Percentiles rank a stretch among this genome's conserved stretches.
Conservation (phyloP, 2,888 invertebrate genomes). For the Lithophane semibrunnea region DNA sequence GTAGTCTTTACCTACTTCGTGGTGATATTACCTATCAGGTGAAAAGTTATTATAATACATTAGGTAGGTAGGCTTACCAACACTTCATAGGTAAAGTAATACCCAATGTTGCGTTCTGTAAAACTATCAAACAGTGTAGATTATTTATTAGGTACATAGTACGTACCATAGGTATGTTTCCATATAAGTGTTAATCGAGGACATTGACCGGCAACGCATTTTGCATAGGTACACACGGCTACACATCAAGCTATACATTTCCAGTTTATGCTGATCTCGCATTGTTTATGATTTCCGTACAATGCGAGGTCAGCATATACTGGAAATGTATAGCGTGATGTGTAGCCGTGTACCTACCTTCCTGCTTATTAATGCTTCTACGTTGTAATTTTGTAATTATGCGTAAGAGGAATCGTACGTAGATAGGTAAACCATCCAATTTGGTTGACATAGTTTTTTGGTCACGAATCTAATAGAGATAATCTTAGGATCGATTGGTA, state of each 20-base stretch:
- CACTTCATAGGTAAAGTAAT: not conserved
- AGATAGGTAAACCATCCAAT: not conserved
- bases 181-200: conserved; percentile 19
- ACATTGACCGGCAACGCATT: conserved; percentile 24
- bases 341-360: too few species aligned
- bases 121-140: not conserved
- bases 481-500: not conserved
- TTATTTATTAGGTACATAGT: not conserved
- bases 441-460: not conserved
- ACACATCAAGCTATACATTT: too few species aligned
- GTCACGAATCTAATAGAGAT: not conserved
- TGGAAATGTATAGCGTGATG: too few species aligned
- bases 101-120: not conserved
- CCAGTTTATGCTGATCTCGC: too few species aligned
- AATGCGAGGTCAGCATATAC: too few species aligned
- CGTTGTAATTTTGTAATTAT: not conserved
- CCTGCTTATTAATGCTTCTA: not conserved
- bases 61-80: not conserved
- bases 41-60: not conserved
- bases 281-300: too few species aligned
- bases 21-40: not conserved
- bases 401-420: not conserved
- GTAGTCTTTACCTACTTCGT: conserved; percentile 16
- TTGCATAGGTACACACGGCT: not conserved
- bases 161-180: not conserved